Base-by-base conservation (phyloP, 2,797 vertebrate genomes). In the Coracias cyanogaster region DNA sequence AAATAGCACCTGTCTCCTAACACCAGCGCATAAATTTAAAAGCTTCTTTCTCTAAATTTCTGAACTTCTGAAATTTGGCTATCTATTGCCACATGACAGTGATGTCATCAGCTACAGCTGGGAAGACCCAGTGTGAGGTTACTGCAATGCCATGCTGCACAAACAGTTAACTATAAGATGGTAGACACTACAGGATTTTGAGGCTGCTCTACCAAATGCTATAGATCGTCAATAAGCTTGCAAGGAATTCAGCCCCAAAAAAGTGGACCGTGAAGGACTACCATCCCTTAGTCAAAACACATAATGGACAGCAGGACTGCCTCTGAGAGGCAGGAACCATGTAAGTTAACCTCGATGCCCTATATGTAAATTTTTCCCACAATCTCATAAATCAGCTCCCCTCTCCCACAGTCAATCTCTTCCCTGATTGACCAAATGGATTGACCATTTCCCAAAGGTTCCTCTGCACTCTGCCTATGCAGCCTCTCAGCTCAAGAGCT, bases 11-110 rank as follows among this genome's bases (percentile, higher is more conserved):
- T 76, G 66, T 33, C 25, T 67, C 81, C n/a, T 26, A 78, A 67
- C 0, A 4, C 14, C 21, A 45, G 22, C 0, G 14, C 16, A 43
- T 0, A 0, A 39, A 33, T 86, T 77, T 9, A 9, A 84, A 61
- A 84, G 25, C 5, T 72, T 16, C 46, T 58, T 73, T 52, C 28
- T 28, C 12, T 48, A 22, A 31, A 77, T 62, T 45, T 73, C 48
- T 29, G 11, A 73, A 55, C 26, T 70, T 80, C 60, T 37, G 17
- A 48, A 71, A 91, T 58, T 66, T 58, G 18, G 43, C 7, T 37
- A 54, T 39, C 49, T 72, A 15, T 20, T 82, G 39, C 21, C 64
- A 86, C 2, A 3, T 51, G 26, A 54, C 13, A 64, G 37, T 37
- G 21, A 18, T 54, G 66, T 46, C 29, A 21, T 28, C 55, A 81